Conservation (phyloP, 2,113 vertebrate genomes). For the Pagrus major region DNA sequence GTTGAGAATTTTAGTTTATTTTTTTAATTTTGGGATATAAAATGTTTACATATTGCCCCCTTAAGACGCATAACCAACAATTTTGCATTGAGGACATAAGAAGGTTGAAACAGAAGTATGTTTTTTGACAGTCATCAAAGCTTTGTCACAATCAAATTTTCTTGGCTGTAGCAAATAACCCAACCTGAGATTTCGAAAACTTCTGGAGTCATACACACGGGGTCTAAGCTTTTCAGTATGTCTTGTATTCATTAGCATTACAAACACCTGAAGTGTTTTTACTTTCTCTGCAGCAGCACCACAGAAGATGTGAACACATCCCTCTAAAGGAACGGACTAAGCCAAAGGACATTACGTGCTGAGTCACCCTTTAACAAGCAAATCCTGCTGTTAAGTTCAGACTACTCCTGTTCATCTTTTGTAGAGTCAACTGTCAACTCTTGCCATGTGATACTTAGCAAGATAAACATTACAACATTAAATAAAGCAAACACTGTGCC, state of each 20-base stretch:
- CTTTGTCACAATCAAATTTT: background rate
- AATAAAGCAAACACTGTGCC: slow-evolving; percentile 2
- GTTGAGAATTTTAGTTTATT: too few relatives aligned
- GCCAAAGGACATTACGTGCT: slow-evolving; percentile 14
- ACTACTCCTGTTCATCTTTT: slow-evolving; percentile 26
- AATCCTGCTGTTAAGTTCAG: slow-evolving; percentile 34
- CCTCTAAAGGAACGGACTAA: background rate
- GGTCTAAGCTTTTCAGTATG: background rate
- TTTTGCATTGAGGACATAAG: background rate
- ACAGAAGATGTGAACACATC: background rate
- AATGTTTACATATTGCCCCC: too few relatives aligned
- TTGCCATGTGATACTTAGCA: slow-evolving; percentile 7
- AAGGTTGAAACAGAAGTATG: background rate
- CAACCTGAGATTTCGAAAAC: slow-evolving; percentile 11
- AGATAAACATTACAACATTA: background rate
- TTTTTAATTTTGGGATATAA: too few relatives aligned
- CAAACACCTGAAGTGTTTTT: slow-evolving; percentile 8
- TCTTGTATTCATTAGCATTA: background rate
- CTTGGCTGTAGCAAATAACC: slow-evolving; percentile 21
- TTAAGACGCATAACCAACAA: background rate
- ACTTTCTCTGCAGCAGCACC: background rate
- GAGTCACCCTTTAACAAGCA: slow-evolving; percentile 35
- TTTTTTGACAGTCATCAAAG: slow-evolving; percentile 1
- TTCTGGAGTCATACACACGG: background rate
- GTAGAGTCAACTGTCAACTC: slow-evolving; percentile 16